Conservation (phyloP, 2,113 vertebrate species). For the Halcyon malimbica region DNA sequence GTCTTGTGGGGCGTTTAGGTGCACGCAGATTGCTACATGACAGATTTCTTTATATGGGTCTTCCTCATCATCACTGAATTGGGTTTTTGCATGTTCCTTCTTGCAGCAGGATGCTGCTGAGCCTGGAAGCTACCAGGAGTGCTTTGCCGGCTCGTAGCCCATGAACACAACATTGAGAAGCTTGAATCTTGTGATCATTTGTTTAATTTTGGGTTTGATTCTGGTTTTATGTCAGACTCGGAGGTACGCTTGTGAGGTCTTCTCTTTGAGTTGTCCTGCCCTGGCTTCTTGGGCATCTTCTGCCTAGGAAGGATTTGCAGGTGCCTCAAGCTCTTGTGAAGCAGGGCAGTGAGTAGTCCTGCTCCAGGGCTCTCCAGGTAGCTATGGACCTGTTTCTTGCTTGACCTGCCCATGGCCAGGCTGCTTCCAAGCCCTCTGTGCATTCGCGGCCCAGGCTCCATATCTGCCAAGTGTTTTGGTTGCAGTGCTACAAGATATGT, state of each 20-base stretch:
- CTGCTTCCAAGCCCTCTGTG: background rate
- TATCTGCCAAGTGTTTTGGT: background rate
- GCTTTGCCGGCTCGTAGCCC: background rate
- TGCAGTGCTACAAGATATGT: fast-evolving
- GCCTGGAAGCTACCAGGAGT: background rate
- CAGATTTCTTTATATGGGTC: background rate
- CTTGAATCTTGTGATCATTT: background rate
- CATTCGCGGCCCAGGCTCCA: background rate
- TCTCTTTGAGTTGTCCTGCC: background rate
- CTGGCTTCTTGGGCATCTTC: background rate
- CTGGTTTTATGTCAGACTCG: background rate
- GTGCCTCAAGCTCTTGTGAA: background rate
- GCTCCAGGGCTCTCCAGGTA: too few relatives aligned
- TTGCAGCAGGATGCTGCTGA: background rate
- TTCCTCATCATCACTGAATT: background rate
- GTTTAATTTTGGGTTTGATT: background rate
- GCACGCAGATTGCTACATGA: slow-evolving; percentile 21
- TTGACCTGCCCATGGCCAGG: background rate
- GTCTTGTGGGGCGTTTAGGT: slow-evolving; percentile 48
- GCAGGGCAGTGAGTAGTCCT: too few relatives aligned
- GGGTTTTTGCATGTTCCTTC: background rate
- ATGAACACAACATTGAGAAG: background rate
- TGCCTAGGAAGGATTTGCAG: background rate
- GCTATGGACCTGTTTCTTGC: background rate
- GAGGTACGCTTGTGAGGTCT: background rate